Conservation (phyloP, 2,797 vertebrate species). For the Xiphorhynchus erythropygius region DNA sequence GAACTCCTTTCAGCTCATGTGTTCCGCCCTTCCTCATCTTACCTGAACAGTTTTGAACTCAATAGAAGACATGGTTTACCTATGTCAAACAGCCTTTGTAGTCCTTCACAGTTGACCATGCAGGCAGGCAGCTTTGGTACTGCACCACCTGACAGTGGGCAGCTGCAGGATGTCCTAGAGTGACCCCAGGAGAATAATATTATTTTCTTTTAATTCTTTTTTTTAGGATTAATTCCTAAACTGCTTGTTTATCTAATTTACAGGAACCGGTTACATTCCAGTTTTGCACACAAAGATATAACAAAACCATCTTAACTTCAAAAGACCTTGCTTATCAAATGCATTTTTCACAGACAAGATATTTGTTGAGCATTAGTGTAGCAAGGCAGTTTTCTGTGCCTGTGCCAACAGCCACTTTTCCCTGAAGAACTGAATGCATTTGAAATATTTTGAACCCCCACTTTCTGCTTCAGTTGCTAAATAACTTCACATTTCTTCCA, state of each 20-base stretch:
- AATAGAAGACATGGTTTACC: neutral
- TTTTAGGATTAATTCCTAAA: constrained; percentile 1
- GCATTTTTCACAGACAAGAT: constrained; percentile 39
- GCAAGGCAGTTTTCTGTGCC: constrained; percentile 42
- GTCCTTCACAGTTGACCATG: neutral
- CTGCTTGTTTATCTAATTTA: constrained; percentile 43
- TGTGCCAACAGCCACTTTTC: constrained; percentile 59
- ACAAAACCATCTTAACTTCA: constrained; percentile 50
- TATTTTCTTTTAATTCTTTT: neutral
- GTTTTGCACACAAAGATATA: constrained; percentile 45
- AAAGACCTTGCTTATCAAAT: constrained; percentile 50
- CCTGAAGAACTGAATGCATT: constrained; percentile 58
- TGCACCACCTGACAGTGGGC: neutral
- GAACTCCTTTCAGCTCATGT: neutral
- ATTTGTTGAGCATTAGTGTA: constrained; percentile 55
- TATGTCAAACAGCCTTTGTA: neutral
- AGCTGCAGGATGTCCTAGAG: neutral
- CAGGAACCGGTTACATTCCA: constrained; percentile 34
- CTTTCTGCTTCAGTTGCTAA: constrained; percentile 74
- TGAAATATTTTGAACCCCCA: constrained; percentile 59
- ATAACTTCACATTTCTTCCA: constrained; percentile 71
- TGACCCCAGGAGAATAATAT: neutral
- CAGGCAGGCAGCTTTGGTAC: neutral
- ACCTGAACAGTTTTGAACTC: neutral
- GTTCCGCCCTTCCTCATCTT: neutral